Conservation (phyloP, 2,113 vertebrate genomes). For the Hemibagrus wyckioides region DNA sequence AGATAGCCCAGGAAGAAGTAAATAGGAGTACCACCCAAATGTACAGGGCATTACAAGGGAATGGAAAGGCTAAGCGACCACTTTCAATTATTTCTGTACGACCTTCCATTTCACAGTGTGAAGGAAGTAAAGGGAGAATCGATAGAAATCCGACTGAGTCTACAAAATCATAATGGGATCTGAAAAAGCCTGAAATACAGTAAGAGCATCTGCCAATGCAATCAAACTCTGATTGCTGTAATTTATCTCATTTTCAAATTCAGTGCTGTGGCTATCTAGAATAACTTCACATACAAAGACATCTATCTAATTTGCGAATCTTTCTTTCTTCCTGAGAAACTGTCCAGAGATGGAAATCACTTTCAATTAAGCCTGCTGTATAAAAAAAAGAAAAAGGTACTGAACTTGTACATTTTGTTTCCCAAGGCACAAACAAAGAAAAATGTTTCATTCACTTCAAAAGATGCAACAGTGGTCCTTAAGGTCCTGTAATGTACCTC, state of each 20-base stretch:
- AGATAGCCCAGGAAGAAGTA: slow-evolving; percentile 23
- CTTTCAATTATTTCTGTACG: slow-evolving; percentile 42
- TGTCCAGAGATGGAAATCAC: neutral
- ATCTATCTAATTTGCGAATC: neutral
- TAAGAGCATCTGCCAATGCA: slow-evolving; percentile 32
- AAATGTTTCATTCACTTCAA: neutral
- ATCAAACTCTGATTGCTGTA: slow-evolving; percentile 45
- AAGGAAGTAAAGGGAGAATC: slow-evolving; percentile 25
- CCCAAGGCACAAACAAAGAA: neutral
- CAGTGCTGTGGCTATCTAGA: slow-evolving; percentile 20
- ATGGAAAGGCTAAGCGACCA: slow-evolving; percentile 29
- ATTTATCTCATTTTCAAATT: slow-evolving; percentile 44
- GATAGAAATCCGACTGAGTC: slow-evolving; percentile 23
- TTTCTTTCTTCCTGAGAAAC: slow-evolving; percentile 9
- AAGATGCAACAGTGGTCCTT: neutral
- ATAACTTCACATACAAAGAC: slow-evolving; percentile 25
- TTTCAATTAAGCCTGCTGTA: neutral
- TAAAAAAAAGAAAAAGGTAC: neutral
- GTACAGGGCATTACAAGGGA: slow-evolving; percentile 12
- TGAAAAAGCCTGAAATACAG: slow-evolving; percentile 28
- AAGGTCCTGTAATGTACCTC: neutral
- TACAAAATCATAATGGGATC: slow-evolving; percentile 31
- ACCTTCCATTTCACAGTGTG: slow-evolving; percentile 31
- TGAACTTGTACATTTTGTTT: neutral
- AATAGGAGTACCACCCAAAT: slow-evolving; percentile 26